Conservation (phyloP, 1,140 invertebrate genomes). For the Alviniconcha marisindica region DNA sequence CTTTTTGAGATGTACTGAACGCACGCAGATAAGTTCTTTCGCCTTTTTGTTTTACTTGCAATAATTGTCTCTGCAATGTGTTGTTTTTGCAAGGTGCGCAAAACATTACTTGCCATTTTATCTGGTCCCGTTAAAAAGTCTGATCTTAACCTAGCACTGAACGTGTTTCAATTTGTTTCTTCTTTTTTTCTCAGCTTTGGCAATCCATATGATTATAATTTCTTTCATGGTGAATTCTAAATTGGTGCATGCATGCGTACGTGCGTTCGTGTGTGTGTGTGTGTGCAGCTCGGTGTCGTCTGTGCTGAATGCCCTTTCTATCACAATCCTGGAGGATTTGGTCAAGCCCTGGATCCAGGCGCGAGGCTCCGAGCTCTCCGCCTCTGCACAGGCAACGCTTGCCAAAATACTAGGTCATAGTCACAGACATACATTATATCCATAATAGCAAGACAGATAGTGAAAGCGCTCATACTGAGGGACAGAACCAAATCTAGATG, state of each 20-base stretch:
- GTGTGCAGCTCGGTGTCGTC: slow-evolving; percentile 91
- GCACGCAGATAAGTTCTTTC: too few relatives aligned
- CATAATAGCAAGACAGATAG: not conserved
- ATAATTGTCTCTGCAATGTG: too few relatives aligned
- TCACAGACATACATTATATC: not conserved
- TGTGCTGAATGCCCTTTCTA: slow-evolving; percentile 92
- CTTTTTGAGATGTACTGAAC: too few relatives aligned
- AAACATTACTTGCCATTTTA: too few relatives aligned
- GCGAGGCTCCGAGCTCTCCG: slow-evolving; percentile 33
- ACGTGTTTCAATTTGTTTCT: not conserved
- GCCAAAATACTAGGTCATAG: slow-evolving; percentile 55
- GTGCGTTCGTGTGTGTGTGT: too few relatives aligned
- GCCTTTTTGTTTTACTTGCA: too few relatives aligned
- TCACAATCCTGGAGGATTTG: slow-evolving; percentile 92
- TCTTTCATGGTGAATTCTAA: not conserved
- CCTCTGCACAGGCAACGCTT: slow-evolving; percentile 44
- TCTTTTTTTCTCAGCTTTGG: not conserved
- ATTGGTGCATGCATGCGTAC: too few relatives aligned
- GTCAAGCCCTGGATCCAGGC: slow-evolving; percentile 79
- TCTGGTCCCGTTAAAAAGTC: too few relatives aligned
- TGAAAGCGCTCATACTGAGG: too few relatives aligned
- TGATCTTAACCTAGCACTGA: not conserved
- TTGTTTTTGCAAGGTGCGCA: too few relatives aligned
- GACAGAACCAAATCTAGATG: not conserved
- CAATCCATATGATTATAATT: not conserved